Conservation (phyloP, 2,888 invertebrate species). For the Coronaproctus castanopsis region DNA sequence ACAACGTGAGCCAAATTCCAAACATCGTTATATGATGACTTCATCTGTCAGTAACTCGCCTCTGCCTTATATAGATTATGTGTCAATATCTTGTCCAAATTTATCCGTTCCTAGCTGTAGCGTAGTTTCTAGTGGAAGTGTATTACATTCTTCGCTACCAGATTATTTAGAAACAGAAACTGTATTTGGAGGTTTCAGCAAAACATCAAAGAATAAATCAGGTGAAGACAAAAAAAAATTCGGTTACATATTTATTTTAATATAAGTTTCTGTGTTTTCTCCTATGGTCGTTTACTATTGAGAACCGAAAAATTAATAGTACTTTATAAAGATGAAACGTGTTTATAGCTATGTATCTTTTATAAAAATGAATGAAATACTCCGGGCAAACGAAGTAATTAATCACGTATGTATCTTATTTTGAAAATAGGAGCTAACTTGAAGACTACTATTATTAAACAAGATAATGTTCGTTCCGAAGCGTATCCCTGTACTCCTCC, state of each 20-base stretch:
- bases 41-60: slow-evolving; percentile 32
- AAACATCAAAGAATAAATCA: background rate
- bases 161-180: slow-evolving; percentile 35
- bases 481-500: slow-evolving; percentile 40
- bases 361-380: no score
- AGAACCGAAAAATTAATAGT: background rate
- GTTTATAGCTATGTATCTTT: no score
- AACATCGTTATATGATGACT: slow-evolving; percentile 65
- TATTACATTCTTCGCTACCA: slow-evolving; percentile 34
- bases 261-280: no score
- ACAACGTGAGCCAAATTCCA: slow-evolving; percentile 51
- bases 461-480: no score
- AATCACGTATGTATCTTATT: no score
- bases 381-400: no score
- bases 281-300: background rate
- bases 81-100: slow-evolving; percentile 67
- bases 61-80: slow-evolving; percentile 30
- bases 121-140: slow-evolving; percentile 25
- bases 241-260: no score
- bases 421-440: no score
- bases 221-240: no score
- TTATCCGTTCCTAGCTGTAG: slow-evolving; percentile 28
- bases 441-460: no score
- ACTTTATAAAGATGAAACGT: background rate
- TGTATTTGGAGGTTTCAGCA: slow-evolving; percentile 27